Conservation (phyloP, 2,888 invertebrate genomes). For the Pelosia muscerda region DNA sequence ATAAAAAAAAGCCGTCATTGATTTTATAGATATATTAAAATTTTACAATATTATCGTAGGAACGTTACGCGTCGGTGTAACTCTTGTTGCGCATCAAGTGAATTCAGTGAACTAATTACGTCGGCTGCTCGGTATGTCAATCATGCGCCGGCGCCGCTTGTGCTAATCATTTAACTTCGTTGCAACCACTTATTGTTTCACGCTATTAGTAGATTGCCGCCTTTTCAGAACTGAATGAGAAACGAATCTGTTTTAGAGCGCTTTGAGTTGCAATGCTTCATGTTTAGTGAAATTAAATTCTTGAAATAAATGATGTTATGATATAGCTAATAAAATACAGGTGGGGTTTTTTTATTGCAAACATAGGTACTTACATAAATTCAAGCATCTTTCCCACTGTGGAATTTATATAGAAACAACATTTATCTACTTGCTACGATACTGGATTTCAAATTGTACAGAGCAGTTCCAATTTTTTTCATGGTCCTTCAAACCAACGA, state of each 20-base stretch:
- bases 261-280: background rate
- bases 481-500: no score
- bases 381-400: no score
- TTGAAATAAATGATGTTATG: no score
- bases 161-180: conserved; percentile 53
- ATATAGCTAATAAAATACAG: no score
- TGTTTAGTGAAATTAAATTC: no score
- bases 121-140: conserved; percentile 77
- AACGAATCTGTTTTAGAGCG: conserved; percentile 8
- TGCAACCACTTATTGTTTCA: conserved; percentile 47
- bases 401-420: no score
- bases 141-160: conserved; percentile 65
- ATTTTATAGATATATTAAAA: background rate
- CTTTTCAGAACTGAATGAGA: conserved; percentile 4
- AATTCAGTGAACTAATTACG: conserved; percentile 79
- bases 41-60: background rate
- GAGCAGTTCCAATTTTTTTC: no score
- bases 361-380: no score
- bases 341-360: no score
- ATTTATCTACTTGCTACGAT: no score
- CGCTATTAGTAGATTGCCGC: conserved; percentile 34
- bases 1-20: no score
- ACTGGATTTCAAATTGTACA: no score
- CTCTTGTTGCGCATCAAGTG: conserved; percentile 57
- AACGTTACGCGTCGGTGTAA: conserved; percentile 53